Evolutionary conservation across 2,888 invertebrate genomes (phyloP), one percentile per base, ranked within the genome.

Genomic region (Limnephilus lunatus): DNA sequence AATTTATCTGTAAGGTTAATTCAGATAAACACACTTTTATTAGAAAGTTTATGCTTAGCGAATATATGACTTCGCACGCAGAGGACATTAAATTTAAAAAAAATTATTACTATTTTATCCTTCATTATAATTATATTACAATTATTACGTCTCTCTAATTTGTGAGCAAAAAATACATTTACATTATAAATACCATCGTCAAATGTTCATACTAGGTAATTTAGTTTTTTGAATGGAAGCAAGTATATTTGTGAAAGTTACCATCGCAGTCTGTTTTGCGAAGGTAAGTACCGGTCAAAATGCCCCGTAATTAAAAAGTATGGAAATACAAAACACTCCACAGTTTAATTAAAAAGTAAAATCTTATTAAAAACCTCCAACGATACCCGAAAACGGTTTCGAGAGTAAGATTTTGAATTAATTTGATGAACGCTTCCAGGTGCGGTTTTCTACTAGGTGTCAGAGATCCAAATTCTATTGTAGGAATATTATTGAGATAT

Each of bases 311-410:
- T 87, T 87, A 53, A 85, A 68, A 85, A 87, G 87, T 87, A 87
- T 87, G 87, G 31, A 87, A 53, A 87, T 68, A 31, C 19, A 31
- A 53, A 87, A 87, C 87, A 68, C 87, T 87, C 53, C 68, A 31
- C 87, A 32, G 68, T 87, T 87, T 87, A 87, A 87, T 87, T 87
- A 87, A 87, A 87, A 87, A 31, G 68, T 53, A 68, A 87, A 68
- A 87, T 87, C 32, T n/a, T 87, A 53, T 87, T 87, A 87, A 87
- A 85, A 87, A 85, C 7, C 87, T 53, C 32, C 53, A 87, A 87
- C n/a, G 87, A 87, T 68, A 31, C 68, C 87, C 87, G 30, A 87
- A 86, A 53, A 53, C 68, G 87, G 30, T 87, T 31, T 14, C 87
- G 44, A 53, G 48, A 87, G 48, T 48, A 87, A 31, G 32, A 87